A percentile compares a stretch with the other conserved stretches of the same genome.
Evolutionary conservation across 92 coral and sea anemone genomes (phyloP).

Genomic region (Bergia puertoricense): DNA sequence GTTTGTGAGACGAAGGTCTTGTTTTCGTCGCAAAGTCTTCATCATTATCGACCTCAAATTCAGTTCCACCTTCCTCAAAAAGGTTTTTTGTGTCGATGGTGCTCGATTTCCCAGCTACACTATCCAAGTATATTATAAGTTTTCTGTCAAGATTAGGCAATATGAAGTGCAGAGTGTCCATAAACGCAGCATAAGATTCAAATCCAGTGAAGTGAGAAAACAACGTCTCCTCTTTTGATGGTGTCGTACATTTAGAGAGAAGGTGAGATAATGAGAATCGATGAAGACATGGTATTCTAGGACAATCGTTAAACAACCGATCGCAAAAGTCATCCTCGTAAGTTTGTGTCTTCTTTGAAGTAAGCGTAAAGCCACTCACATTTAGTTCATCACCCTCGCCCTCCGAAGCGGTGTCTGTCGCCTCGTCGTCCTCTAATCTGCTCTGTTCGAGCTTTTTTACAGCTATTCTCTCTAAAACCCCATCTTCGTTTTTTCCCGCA

Average conservation of each 20-base stretch:
- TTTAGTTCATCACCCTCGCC: constrained; percentile 46
- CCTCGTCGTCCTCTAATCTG: constrained; percentile 41
- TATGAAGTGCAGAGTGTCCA: constrained; percentile 36
- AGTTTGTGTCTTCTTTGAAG: constrained; percentile 52
- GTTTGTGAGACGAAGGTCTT: constrained; percentile 50
- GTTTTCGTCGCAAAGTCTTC: background rate
- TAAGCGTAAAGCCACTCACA: constrained; percentile 4
- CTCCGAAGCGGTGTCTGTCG: constrained; percentile 51
- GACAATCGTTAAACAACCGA: constrained; percentile 9
- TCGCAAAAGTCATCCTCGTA: constrained; percentile 51
- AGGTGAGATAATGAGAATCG: constrained; percentile 48
- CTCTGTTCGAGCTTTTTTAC: constrained; percentile 28
- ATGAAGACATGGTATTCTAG: constrained; percentile 48
- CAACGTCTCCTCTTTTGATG: constrained; percentile 45
- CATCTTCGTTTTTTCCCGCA: background rate
- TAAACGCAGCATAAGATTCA: constrained; percentile 37
- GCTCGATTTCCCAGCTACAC: no score
- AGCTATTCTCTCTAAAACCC: constrained; percentile 3
- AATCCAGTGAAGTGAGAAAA: constrained; percentile 59
- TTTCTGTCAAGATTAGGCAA: constrained; percentile 52
- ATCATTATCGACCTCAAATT: no score
- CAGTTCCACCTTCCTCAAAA: background rate
- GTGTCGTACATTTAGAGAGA: constrained; percentile 50
- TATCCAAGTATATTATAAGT: constrained; percentile 42
- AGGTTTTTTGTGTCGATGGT: no score